Base-by-base conservation (phyloP, 2,113 vertebrate genomes). In the Leptobrachium ailaonicum region DNA sequence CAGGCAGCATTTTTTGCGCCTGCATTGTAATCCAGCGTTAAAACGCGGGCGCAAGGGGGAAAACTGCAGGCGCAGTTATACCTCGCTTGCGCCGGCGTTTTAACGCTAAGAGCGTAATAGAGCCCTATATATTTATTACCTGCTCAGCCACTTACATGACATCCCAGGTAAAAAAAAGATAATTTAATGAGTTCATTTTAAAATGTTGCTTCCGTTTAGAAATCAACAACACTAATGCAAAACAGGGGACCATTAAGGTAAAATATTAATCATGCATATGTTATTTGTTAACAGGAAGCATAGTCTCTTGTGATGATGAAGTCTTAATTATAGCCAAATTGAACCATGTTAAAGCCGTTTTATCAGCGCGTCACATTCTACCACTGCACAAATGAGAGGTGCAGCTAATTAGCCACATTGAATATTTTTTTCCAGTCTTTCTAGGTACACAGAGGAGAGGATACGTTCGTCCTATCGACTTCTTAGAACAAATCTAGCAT, bases 251-350 rank as follows among this genome's bases (percentile, higher is more conserved):
- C 50, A 45, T 73, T 79, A 66, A 73, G 63, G 56, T 53, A 60
- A 63, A 72, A 79, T 80, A 56, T 80, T 68, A 67, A 60, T 81
- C 53, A 75, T 54, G 62, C 66, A 41, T 78, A 41, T 20, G 43
- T 75, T 81, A 41, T 78, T 14, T 20, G 43, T 75, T 81, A 62
- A 69, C 58, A 44, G 41, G 66, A 50, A 68, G 42, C 43, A 69
- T 56, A 81, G 74, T 81, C 79, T 75, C 79, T 32, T 60, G 64
- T 45, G 72, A 81, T 81, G 67, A 75, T 81, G 44, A 69, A 2
- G 72, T 41, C 71, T 80, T 69, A 74, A 80, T 80, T 80, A 62
- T 53, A 80, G 68, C 60, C 73, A 73, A 69, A 74, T 74, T 80
- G 71, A 74, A 80, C 71, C 63, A 64, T 73, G 78, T 69, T 69